Percentiles rank a stretch among this genome's conserved stretches.
Evolutionary conservation across 2,888 invertebrate genomes (phyloP).

Genomic region (Ethmia dodecea): DNA sequence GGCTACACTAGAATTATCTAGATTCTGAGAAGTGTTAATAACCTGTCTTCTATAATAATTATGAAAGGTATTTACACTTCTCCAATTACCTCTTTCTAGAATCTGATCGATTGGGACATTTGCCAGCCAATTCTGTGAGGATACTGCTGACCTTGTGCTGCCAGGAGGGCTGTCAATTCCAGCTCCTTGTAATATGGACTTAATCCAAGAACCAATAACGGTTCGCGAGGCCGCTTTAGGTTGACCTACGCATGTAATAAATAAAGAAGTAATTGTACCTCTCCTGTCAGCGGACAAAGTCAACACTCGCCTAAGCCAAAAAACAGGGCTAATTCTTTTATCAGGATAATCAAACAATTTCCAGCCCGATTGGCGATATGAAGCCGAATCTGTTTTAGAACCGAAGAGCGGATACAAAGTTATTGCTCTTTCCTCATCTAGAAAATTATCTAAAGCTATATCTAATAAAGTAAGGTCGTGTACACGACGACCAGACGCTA

Average conservation of each 20-base stretch:
- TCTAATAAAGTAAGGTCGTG: conserved; percentile 2
- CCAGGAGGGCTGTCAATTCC: not conserved
- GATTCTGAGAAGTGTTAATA: too few relatives aligned
- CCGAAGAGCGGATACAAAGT: conserved; percentile 3
- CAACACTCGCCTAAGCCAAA: not conserved
- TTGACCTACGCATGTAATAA: not conserved
- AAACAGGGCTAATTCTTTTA: not conserved
- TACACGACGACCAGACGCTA: conserved; percentile 1
- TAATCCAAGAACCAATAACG: not conserved
- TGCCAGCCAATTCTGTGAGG: not conserved
- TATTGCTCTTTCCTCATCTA: not conserved
- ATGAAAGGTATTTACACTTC: not conserved
- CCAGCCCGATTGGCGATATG: conserved; percentile 1
- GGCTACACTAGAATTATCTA: not conserved
- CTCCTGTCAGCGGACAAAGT: not conserved
- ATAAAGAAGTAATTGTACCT: not conserved
- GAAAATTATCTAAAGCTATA: not conserved
- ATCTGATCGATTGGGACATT: not conserved
- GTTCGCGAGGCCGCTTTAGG: not conserved
- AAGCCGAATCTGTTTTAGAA: conserved; percentile 2
- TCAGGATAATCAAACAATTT: not conserved
- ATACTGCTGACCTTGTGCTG: not conserved
- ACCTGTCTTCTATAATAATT: not conserved
- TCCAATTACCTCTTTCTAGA: not conserved
- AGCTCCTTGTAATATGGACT: not conserved